Base-by-base conservation (phyloP, 2,888 invertebrate genomes). In the Tricholauxania praeusta region DNA sequence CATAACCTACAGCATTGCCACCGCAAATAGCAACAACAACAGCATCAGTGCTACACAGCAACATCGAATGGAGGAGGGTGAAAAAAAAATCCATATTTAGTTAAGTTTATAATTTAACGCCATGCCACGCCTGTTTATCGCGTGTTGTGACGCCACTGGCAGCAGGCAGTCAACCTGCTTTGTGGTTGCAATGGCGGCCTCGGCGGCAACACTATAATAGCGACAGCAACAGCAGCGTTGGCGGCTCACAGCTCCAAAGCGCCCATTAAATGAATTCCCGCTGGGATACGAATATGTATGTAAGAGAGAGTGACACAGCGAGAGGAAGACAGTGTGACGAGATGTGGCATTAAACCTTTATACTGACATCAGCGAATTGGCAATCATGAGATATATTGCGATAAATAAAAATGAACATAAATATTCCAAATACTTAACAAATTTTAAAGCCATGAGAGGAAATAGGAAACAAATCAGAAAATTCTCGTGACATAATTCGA, bases 71-170 rank as follows among this genome's bases (percentile, higher is more conserved):
- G 60, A 22, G n/a, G 32, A 60, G n/a, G 60, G n/a, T 6, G 32
- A 28, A 60, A 15, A 32, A 59, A 39, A 60, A 60, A 60, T 28
- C 19, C 19, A 57, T 28, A n/a, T 28, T 57, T 57, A 53, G 53
- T 53, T 17, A 19, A 22, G 15, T 64, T 51, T 49, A 3, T 68
- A 72, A 74, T 74, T 72, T 72, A 72, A 72, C 59, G 72, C 72
- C 68, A 64, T 69, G 78, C 82, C 82, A 82, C 82, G 83, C 82
- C 82, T 75, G 80, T 74, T 77, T 80, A 79, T 82, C 79, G 82
- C 82, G 80, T 82, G 82, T 67, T 77, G 28, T 66, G 48, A 53
- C 32, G 59, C 51, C 39, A 39, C 39, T n/a, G 32, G 70, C 28
- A 62, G 49, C 14, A 48, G 19, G 14, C 62, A 39, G 19, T 28